A percentile compares a stretch with the other conserved stretches of the same genome.
phyloP scores from a whole-genome alignment of 2,888 invertebrate genomes.

The Nipponacmea schrenckii region DNA sequence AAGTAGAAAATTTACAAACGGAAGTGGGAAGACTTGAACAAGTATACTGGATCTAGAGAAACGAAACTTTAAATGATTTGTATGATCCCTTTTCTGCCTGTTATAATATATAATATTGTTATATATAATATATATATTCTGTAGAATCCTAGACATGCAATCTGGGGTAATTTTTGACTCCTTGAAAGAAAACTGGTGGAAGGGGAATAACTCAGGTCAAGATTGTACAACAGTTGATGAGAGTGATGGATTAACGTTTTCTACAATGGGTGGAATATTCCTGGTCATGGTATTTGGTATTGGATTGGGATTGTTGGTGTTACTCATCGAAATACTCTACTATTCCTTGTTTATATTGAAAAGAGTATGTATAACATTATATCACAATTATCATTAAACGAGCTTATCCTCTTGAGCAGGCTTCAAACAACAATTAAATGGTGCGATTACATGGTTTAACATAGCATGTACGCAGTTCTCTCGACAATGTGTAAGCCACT shows the following conservation, averaged over 20 bases:
- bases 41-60: no score
- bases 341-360: not conserved
- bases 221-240: constrained; percentile 33
- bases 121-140: no score
- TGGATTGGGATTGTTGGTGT: constrained; percentile 34
- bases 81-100: no score
- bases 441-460: not conserved
- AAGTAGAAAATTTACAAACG: no score
- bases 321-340: not conserved
- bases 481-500: no score
- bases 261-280: constrained; percentile 44
- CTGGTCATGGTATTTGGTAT: constrained; percentile 39
- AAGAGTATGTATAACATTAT: not conserved
- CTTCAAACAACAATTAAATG: not conserved
- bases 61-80: no score
- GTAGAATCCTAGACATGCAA: constrained; percentile 77
- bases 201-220: constrained; percentile 9
- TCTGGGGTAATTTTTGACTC: constrained; percentile 86
- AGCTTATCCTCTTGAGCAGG: not conserved
- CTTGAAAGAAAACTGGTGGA: constrained; percentile 84
- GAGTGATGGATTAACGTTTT: constrained; percentile 36
- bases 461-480: no score
- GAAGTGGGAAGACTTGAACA: no score
- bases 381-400: no score
- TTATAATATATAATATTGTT: no score